These are phyloP conservation scores for Thalassophryne amazonica DNA, from an alignment of 2,797 vertebrate species.

Conservation along the genomic window DNA sequence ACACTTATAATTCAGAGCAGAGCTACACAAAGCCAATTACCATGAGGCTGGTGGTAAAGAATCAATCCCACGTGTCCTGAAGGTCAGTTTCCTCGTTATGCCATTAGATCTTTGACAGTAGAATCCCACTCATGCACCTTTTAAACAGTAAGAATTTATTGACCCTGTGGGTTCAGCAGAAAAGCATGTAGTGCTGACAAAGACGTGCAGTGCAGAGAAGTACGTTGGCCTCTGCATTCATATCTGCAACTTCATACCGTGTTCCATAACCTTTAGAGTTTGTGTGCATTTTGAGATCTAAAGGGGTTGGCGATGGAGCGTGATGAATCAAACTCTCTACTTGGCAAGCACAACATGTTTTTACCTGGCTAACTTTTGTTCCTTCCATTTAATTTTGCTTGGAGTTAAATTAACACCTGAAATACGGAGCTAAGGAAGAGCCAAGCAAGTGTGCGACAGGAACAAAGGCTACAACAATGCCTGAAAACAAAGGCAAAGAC, in stretches of 20 bases:
- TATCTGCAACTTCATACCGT: slow-evolving; percentile 18
- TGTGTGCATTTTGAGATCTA: slow-evolving; percentile 11
- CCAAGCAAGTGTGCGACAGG: neutral
- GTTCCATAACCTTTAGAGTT: slow-evolving; percentile 28
- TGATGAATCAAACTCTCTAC: slow-evolving; percentile 1
- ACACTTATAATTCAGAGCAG: slow-evolving; percentile 66
- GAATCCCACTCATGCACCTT: slow-evolving; percentile 54
- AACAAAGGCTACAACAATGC: too few species aligned
- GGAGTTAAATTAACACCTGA: neutral
- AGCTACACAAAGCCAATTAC: slow-evolving; percentile 65
- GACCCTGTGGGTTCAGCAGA: slow-evolving; percentile 52
- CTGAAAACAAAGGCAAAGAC: slow-evolving; percentile 22
- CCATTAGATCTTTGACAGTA: slow-evolving; percentile 59
- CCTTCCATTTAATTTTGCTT: neutral
- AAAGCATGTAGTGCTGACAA: slow-evolving; percentile 50
- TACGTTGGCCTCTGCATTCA: slow-evolving; percentile 28
- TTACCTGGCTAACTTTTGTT: neutral
- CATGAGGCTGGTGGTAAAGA: slow-evolving; percentile 56
- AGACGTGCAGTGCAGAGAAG: slow-evolving; percentile 48
- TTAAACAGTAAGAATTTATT: slow-evolving; percentile 53
- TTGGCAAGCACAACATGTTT: neutral
- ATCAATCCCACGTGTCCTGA: slow-evolving; percentile 68
- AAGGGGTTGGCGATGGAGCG: slow-evolving; percentile 25
- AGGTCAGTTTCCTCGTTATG: slow-evolving; percentile 66
- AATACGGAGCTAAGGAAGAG: neutral